A percentile compares a stretch with the other conserved stretches of the same genome.
Evolutionary conservation across 2,888 invertebrate species (phyloP).

Genomic region (Allacma fusca): DNA sequence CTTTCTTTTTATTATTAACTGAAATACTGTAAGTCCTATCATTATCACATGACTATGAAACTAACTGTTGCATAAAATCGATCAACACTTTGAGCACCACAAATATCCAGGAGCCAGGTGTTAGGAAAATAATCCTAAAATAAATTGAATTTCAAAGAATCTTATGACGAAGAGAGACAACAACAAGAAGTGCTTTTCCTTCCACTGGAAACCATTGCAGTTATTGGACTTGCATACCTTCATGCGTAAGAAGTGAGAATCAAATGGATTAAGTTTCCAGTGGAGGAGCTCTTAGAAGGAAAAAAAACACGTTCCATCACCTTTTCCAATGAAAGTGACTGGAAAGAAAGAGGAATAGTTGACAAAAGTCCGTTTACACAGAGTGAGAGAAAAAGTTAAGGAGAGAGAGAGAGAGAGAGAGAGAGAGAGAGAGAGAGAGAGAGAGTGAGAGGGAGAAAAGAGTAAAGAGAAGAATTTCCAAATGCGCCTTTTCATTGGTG

Average conservation of each 20-base stretch:
- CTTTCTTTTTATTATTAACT: too few species aligned
- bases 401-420: neutral
- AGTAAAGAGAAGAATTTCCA: constrained; percentile 33
- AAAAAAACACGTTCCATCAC: constrained; percentile 3
- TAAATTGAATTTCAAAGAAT: too few species aligned
- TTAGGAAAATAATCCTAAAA: too few species aligned
- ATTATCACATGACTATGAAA: too few species aligned
- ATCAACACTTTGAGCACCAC: too few species aligned
- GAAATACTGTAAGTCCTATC: too few species aligned
- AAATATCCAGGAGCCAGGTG: too few species aligned
- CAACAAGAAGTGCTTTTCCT: too few species aligned
- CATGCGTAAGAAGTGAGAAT: constrained; percentile 10
- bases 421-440: constrained; percentile 20
- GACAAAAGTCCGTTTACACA: constrained; percentile 18
- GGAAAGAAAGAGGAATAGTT: constrained; percentile 9
- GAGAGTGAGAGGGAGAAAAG: neutral
- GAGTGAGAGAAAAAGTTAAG: constrained; percentile 18
- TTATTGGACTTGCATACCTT: too few species aligned
- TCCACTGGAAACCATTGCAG: too few species aligned
- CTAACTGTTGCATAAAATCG: too few species aligned
- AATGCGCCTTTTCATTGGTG: constrained; percentile 1
- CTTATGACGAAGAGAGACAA: too few species aligned
- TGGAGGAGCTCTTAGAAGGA: neutral
- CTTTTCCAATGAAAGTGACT: constrained; percentile 2
- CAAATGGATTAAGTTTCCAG: neutral